Evolutionary conservation across 2,113 vertebrate species (phyloP).

Genomic region (Sapayoa aenigma): DNA sequence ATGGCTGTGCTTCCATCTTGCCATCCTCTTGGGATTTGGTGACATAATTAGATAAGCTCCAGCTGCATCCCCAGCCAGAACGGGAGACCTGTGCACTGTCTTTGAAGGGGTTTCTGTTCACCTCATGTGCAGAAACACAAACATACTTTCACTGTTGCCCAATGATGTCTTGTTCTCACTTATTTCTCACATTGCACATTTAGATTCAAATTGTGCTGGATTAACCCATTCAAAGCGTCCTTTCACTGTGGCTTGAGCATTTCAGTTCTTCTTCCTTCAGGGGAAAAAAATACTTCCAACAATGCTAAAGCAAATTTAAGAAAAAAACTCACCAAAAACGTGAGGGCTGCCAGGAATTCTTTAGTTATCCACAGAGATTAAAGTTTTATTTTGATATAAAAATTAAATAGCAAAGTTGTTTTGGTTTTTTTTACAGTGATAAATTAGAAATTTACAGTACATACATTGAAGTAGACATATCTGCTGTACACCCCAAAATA

Average conservation of each 20-base stretch:
- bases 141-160: background rate
- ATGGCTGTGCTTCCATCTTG: accelerated
- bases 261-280: background rate
- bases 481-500: slow-evolving; percentile 69
- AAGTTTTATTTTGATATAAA: slow-evolving; percentile 84
- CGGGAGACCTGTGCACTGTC: accelerated
- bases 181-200: background rate
- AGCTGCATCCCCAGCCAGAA: background rate
- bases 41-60: background rate
- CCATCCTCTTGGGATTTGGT: accelerated
- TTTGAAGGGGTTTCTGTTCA: background rate
- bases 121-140: background rate
- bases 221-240: background rate
- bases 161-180: background rate
- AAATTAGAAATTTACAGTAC: slow-evolving; percentile 87
- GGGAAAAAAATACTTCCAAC: background rate
- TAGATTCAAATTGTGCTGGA: background rate
- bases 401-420: slow-evolving; percentile 84
- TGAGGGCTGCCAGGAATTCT: background rate
- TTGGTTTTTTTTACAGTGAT: slow-evolving; percentile 79
- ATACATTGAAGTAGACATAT: slow-evolving; percentile 76
- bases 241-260: background rate
- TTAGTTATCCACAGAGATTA: slow-evolving; percentile 56
- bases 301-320: background rate
- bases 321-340: background rate